Base-by-base conservation (phyloP, 1,140 invertebrate genomes). In the Bombus soroeensis region DNA sequence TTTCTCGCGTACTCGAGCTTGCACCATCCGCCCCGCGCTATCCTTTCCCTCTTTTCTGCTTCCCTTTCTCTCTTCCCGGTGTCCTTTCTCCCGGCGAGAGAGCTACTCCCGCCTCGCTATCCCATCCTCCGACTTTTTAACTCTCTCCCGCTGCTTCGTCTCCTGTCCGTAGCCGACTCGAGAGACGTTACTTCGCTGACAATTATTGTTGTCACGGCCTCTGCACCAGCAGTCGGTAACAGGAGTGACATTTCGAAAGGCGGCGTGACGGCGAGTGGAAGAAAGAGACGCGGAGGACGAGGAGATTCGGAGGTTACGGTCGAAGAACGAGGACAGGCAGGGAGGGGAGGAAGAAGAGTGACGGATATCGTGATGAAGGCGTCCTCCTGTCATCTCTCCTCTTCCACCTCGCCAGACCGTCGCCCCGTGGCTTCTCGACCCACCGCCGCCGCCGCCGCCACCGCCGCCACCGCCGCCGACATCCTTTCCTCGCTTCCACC, bases 161-260 rank as follows among this genome's bases (percentile, higher is more conserved):
- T 37, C 39, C 62, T 43, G 39, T 39, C 53, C 73, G 53, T 76
- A 81, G n/a, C 62, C 87, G 82, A 71, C 90, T 89, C 87, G 86
- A 89, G 92, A 94, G 93, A 94, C 92, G 92, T 92, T 94, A 91
- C 92, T 93, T 94, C 90, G 90, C 92, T 93, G 93, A 94, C 94
- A 94, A 95, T 95, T 95, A 95, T 95, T 94, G 93, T 94, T 94
- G 94, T 93, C 93, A 93, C 92, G 91, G 91, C 82, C 88, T 85
- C 87, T 79, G 90, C 88, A 88, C 91, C 90, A 89, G 90, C 93
- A 91, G 91, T 93, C 91, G 88, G 92, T 92, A 93, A 93, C 92
- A 92, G 89, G 90, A 93, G 90, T 92, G 93, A 92, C 91, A 92
- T 88, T 92, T 92, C 92, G 93, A 94, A 94, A 94, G 91, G 91